phyloP scores from a whole-genome alignment of 2,113 vertebrate genomes.

The Apteryx owenii region DNA sequence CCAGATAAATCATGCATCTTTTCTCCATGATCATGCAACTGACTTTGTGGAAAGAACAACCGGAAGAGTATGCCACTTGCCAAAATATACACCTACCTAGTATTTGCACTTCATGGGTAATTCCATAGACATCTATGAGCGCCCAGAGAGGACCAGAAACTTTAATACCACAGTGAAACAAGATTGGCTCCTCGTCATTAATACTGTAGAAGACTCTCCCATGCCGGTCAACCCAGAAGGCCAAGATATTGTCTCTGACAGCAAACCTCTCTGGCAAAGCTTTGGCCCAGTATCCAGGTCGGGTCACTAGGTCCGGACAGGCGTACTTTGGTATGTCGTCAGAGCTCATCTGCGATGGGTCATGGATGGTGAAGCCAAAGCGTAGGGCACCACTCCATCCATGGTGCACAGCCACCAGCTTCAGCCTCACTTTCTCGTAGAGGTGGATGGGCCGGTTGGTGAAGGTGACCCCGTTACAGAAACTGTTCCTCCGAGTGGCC shows the following conservation, averaged over 20 bases:
- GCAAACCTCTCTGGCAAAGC: conserved; percentile 95
- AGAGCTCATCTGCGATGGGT: conserved; percentile 89
- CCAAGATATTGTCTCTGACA: conserved; percentile 90
- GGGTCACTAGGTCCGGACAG: conserved; percentile 94
- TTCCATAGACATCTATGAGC: conserved; percentile 97
- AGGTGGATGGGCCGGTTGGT: conserved; percentile 93
- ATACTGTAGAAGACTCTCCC: conserved; percentile 97
- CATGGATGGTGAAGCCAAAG: conserved; percentile 95
- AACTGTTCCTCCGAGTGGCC: conserved; percentile 95
- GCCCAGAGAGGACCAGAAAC: conserved; percentile 96
- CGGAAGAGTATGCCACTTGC: neutral
- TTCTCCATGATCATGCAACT: neutral
- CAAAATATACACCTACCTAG: conserved; percentile 82
- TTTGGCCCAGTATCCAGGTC: conserved; percentile 97
- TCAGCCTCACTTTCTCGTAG: conserved; percentile 95
- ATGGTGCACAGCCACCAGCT: conserved; percentile 90
- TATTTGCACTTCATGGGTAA: conserved; percentile 96
- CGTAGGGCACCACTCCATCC: conserved; percentile 97
- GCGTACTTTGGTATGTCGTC: conserved; percentile 98
- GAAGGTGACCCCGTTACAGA: conserved; percentile 97
- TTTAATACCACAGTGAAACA: conserved; percentile 97
- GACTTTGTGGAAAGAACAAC: neutral
- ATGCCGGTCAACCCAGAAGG: conserved; percentile 96
- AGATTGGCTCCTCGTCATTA: conserved; percentile 92
- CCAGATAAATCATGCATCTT: neutral